Evolutionary conservation across 2,888 invertebrate species (phyloP).

Genomic region (Melanophora roralis): DNA sequence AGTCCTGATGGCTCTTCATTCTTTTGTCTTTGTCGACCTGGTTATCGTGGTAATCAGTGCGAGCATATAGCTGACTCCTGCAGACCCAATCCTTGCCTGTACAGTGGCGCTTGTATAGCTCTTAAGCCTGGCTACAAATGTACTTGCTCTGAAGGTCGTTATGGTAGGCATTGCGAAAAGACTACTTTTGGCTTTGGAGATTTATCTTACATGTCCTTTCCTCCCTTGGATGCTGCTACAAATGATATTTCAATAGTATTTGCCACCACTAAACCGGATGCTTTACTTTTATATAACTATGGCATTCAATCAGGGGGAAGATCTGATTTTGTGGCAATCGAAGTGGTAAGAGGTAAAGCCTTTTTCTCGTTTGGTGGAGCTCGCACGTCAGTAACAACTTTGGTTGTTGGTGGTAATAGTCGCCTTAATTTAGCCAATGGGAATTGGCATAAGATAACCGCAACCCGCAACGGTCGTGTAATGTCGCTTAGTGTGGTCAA

Average conservation of each 20-base stretch:
- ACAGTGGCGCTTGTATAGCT: slow-evolving; percentile 92
- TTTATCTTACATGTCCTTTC: slow-evolving; percentile 92
- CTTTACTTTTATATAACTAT: slow-evolving; percentile 93
- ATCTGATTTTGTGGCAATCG: slow-evolving; percentile 94
- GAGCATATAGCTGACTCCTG: slow-evolving; percentile 93
- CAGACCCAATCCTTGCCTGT: slow-evolving; percentile 93
- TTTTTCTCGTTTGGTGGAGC: slow-evolving; percentile 94
- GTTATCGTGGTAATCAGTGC: slow-evolving; percentile 93
- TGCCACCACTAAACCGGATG: slow-evolving; percentile 91
- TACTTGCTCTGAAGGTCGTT: slow-evolving; percentile 91
- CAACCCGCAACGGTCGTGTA: slow-evolving; percentile 92
- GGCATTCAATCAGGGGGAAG: slow-evolving; percentile 91
- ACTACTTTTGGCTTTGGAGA: slow-evolving; percentile 93
- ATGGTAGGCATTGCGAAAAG: slow-evolving; percentile 94
- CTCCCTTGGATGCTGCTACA: slow-evolving; percentile 89
- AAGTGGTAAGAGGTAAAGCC: slow-evolving; percentile 89
- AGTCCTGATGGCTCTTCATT: slow-evolving; percentile 91
- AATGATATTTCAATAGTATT: slow-evolving; percentile 95
- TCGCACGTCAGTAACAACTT: slow-evolving; percentile 90
- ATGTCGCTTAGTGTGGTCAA: slow-evolving; percentile 89
- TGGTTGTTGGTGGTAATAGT: slow-evolving; percentile 80
- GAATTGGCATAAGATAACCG: slow-evolving; percentile 93
- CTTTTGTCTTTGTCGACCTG: slow-evolving; percentile 94
- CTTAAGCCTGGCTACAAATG: slow-evolving; percentile 92
- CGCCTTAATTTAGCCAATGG: slow-evolving; percentile 86